Evolutionary conservation across 1,140 invertebrate genomes (phyloP), one percentile per base, ranked within the genome.

Genomic region (Nilaparvata lugens): DNA sequence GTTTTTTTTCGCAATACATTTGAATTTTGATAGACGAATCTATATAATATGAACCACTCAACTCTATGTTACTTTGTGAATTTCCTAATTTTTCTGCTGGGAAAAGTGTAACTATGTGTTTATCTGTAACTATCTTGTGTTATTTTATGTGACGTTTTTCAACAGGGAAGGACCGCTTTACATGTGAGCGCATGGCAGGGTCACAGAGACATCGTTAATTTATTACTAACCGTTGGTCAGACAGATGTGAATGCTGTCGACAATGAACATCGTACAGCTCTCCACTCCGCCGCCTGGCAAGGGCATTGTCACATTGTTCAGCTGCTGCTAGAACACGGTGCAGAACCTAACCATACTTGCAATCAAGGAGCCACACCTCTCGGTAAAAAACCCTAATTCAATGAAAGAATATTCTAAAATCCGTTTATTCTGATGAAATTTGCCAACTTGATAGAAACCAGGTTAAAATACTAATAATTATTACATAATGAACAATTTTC

Each of bases 111-210:
- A n/a, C n/a, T n/a, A n/a, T n/a, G n/a, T n/a, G n/a, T n/a, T n/a
- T n/a, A n/a, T n/a, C n/a, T n/a, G n/a, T n/a, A n/a, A n/a, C n/a
- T n/a, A n/a, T n/a, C n/a, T n/a, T n/a, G n/a, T n/a, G n/a, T n/a
- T n/a, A n/a, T n/a, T n/a, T n/a, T n/a, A n/a, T n/a, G n/a, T n/a
- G n/a, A n/a, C n/a, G n/a, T n/a, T n/a, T n/a, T n/a, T n/a, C 31
- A 11, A n/a, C 64, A 85, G 81, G 93, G 93, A 35, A 82, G 93
- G 56, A 95, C 92, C 3, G 88, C 93, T 0, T 75, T 97, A 31
- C 93, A 97, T 73, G 92, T 97, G 0, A 91, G 92, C 19, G 84
- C 92, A 24, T 97, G 94, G 94, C 93, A 97, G 72, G 92, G 91
- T 9, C 91, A 94, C 70, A 74, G 79, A 1, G 89, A 94, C 57